Evolutionary conservation across 2,113 vertebrate species (phyloP), one percentile per base, ranked within the genome.

Genomic region (Dinomys branickii): DNA sequence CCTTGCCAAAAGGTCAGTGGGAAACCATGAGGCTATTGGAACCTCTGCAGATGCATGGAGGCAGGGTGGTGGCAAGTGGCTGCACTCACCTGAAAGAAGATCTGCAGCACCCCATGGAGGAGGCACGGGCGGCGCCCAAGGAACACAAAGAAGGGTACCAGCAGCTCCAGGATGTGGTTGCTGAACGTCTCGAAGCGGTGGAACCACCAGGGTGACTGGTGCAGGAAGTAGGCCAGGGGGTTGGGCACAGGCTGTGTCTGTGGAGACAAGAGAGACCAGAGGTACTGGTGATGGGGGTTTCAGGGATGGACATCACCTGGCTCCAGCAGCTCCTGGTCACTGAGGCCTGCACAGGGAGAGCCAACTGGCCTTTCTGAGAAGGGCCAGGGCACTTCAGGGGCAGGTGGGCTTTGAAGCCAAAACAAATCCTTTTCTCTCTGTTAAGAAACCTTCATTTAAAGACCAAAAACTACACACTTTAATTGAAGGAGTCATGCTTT

Each of bases 211-310:
- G 99, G 99, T 0, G 99, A 99, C 78, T 67, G 97, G 91, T 99
- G 99, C 98, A 99, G 98, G 98, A 99, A 99, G 98, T 99, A 99
- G 7, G 99, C 99, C 52, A 99, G 33, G 3, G 99, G 99, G 98
- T 98, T 99, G 85, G 99, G 99, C 97, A 99, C 99, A 0, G 99
- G 99, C 98, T 99, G 99, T 0, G 99, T 99, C 99, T 99, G 99
- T 1, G 91, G 14, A 7, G 0, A 56, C 6, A 59, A 54, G 41
- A 58, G 59, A 13, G 14, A 10, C 58, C 9, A 1, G 84, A 92
- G 69, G 35, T 5, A 50, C 50, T 80, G 50, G 14, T 50, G 75
- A 26, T 47, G 44, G 82, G 82, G 80, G 56, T 58, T 35, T 33
- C 33, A 24, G 61, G n/a, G 30, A 50, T 8, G 5, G 41, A 65